phyloP scores from a whole-genome alignment of 2,797 vertebrate species.

The Microctenopoma lineatum region DNA sequence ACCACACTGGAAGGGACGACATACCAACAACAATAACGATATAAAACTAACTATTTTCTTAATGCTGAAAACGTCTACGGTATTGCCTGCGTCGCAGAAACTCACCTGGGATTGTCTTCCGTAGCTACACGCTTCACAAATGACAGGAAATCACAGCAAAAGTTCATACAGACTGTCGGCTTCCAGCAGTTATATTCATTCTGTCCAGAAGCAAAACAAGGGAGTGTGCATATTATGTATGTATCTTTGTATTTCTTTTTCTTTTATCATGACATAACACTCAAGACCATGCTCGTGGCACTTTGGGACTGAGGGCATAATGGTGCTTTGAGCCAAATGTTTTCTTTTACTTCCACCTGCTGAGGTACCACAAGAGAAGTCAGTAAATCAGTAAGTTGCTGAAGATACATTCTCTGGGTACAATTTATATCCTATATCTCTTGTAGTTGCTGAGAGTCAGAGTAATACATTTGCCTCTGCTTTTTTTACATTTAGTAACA shows the following conservation, averaged over 20 bases:
- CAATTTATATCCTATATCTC: no score
- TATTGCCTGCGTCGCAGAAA: not conserved
- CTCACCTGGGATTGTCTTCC: conserved; percentile 87
- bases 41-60: not conserved
- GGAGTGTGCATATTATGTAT: not conserved
- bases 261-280: not conserved
- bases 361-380: not conserved
- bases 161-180: conserved; percentile 94
- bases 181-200: conserved; percentile 90
- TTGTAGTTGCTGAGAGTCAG: no score
- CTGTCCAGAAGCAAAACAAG: conserved; percentile 66
- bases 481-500: not conserved
- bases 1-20: conserved; percentile 80
- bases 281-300: not conserved
- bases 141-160: conserved; percentile 89
- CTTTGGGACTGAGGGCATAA: not conserved
- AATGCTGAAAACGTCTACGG: not conserved
- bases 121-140: conserved; percentile 84
- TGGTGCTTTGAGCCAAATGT: not conserved
- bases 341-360: no score
- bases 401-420: no score
- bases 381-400: not conserved
- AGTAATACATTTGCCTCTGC: no score
- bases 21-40: not conserved
- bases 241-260: not conserved